Base-by-base conservation (phyloP, 2,888 invertebrate species). In the Dicycla oo region DNA sequence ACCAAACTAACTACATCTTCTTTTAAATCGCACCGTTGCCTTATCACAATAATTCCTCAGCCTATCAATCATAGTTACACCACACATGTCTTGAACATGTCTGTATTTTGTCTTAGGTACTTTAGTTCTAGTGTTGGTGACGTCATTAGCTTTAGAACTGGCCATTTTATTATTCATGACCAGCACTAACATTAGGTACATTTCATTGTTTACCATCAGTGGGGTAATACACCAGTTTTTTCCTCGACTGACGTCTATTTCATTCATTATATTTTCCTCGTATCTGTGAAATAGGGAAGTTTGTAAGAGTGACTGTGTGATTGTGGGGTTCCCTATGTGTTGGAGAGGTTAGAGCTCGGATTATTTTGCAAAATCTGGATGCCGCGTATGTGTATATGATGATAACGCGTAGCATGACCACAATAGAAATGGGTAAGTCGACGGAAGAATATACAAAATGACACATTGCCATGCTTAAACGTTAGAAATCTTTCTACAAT, bases 131-230 rank as follows among this genome's bases (percentile, higher is more conserved):
- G 30, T 69, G 23, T 60, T 47, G 18, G 51, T 61, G 34, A 54
- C 20, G 62, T 80, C 43, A 54, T 80, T 60, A 66, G 43, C 20
- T 47, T 13, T 67, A 63, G 67, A 45, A 47, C 63, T 8, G 7
- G 10, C 15, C 23, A 34, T 57, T 80, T 23, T 67, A 75, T 80
- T 80, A 78, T 80, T 78, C 63, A 80, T 26, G 30, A 30, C 11
- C n/a, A 23, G 10, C 13, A 34, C 67, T 23, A 75, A 60, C 63
- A 53, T 56, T 75, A 34, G 63, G 20, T 30, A 49, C 60, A 56
- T 75, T 57, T 67, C 43, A 45, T 54, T 64, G 38, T 78, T 77
- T 60, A 67, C 81, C 53, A 56, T 40, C 40, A 51, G 54, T 54
- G 20, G 13, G 18, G 20, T 51, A 53, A 40, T 40, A 66, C 38